Evolutionary conservation across 2,888 invertebrate species (phyloP).

Genomic region (Punctoribates punctum): DNA sequence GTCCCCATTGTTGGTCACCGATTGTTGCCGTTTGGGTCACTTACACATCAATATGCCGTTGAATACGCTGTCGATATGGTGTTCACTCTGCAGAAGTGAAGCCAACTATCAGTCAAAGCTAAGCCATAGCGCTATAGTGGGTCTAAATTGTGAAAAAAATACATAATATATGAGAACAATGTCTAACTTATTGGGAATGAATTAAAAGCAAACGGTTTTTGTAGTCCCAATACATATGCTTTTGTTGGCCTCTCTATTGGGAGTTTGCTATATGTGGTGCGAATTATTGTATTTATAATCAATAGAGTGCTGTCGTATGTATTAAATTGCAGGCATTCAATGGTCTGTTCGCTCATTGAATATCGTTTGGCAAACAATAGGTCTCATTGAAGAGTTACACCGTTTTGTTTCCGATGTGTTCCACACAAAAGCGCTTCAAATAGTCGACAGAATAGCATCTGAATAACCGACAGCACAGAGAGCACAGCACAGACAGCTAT

Average conservation of each 20-base stretch:
- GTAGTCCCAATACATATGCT: background rate
- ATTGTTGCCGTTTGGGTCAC: constrained; percentile 20
- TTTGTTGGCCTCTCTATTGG: background rate
- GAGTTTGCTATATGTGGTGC: constrained; percentile 21
- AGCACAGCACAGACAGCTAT: background rate
- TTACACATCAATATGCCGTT: constrained; percentile 14
- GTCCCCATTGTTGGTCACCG: background rate
- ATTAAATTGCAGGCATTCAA: background rate
- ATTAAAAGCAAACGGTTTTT: constrained; percentile 29
- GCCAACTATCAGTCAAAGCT: background rate
- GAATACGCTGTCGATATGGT: background rate
- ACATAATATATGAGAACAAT: constrained; percentile 30
- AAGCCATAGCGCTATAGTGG: background rate
- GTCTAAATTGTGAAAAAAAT: constrained; percentile 31
- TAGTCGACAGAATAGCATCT: background rate
- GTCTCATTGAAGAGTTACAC: constrained; percentile 17
- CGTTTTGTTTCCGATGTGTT: constrained; percentile 37
- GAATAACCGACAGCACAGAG: background rate
- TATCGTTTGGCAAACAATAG: constrained; percentile 30
- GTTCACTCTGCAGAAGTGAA: background rate
- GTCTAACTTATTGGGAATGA: constrained; percentile 25
- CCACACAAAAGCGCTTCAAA: background rate
- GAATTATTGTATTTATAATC: constrained; percentile 36
- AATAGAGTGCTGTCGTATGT: background rate
- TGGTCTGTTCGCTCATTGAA: constrained; percentile 29